These are phyloP conservation scores for Silurus lanzhouensis DNA, from an alignment of 2,797 vertebrate species.

Conservation along the genomic window DNA sequence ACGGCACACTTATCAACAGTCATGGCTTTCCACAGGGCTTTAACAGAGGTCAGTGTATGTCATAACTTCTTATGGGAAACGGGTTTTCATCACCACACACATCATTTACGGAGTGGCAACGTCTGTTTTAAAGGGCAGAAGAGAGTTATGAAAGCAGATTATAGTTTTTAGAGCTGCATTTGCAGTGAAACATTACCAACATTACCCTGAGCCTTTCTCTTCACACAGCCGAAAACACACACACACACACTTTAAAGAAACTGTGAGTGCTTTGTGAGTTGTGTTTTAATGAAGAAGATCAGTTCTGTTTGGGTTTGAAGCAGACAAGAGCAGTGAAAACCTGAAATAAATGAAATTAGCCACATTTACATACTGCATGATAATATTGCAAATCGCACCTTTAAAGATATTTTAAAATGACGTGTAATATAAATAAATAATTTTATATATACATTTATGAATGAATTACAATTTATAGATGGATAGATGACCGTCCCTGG, in stretches of 20 bases:
- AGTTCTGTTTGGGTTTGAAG: background rate
- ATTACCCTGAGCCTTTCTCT: background rate
- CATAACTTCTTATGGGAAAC: background rate
- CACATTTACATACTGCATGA: background rate
- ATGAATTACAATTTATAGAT: too few relatives aligned
- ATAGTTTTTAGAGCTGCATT: background rate
- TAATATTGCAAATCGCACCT: background rate
- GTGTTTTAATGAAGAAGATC: background rate
- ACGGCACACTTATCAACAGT: conserved; percentile 41
- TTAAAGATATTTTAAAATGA: background rate
- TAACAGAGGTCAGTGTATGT: conserved; percentile 59
- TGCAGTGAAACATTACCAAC: background rate
- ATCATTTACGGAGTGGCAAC: background rate
- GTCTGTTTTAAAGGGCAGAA: background rate
- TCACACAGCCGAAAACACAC: background rate
- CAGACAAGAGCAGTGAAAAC: background rate
- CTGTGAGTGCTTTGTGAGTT: background rate
- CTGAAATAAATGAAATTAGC: background rate
- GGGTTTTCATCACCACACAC: background rate
- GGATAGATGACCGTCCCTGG: too few relatives aligned
- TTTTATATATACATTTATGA: too few relatives aligned
- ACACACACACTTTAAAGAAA: background rate
- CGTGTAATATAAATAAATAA: background rate
- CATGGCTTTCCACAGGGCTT: conserved; percentile 50
- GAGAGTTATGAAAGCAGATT: background rate